phyloP scores from a whole-genome alignment of 2,113 vertebrate genomes.

The Serilophus lunatus region DNA sequence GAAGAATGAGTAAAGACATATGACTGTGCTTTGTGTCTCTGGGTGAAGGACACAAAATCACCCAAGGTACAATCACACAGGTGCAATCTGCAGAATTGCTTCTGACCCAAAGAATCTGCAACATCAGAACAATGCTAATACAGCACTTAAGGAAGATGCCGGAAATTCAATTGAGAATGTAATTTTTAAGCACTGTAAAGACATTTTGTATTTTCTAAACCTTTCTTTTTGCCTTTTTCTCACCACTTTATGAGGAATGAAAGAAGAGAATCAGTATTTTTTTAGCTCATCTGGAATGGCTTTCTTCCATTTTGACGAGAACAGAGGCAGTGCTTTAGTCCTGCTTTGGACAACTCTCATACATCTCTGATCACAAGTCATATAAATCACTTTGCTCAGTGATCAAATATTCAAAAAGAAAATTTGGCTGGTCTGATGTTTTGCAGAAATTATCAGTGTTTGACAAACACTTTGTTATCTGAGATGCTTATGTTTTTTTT shows the following conservation, averaged over 20 bases:
- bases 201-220: background rate
- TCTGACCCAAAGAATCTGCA: background rate
- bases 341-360: background rate
- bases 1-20: background rate
- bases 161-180: background rate
- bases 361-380: background rate
- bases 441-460: background rate
- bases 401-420: background rate
- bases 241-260: background rate
- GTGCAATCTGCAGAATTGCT: background rate
- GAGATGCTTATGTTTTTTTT: background rate
- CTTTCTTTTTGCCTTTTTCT: background rate
- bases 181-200: background rate
- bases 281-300: background rate
- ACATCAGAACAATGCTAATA: background rate
- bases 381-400: background rate
- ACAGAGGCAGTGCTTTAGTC: background rate
- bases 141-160: background rate
- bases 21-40: background rate
- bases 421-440: background rate
- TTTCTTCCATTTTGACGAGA: background rate
- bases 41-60: background rate
- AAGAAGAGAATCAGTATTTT: background rate
- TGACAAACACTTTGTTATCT: background rate
- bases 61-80: background rate